Base-by-base conservation (phyloP, 2,113 vertebrate genomes). In the Peromyscus californicus region DNA sequence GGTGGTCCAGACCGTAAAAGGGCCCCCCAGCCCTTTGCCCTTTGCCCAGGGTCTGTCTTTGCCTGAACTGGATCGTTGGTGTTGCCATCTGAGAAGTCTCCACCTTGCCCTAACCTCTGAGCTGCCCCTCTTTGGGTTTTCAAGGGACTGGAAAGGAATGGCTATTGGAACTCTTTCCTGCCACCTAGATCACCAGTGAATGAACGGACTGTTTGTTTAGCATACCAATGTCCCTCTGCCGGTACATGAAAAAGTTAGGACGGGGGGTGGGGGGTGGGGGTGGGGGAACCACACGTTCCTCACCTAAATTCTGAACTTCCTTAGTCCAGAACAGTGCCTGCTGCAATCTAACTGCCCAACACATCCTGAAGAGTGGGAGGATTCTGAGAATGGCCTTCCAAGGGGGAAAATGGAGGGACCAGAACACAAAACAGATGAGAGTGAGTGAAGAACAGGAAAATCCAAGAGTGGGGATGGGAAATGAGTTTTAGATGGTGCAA, bases 11-110 rank as follows among this genome's bases (percentile, higher is more conserved):
- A 8, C 10, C 15, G 36, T 65, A 84, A 63, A 63, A 84, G 13
- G n/a, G 45, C 26, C 4, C 69, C 19, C 39, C 33, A 13, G 12
- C 21, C 39, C 26, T 51, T 54, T 9, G 74, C 31, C 91, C 39
- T 51, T 54, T 45, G 36, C 72, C 39, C 39, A 29, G 65, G 26
- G 85, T 51, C 80, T 70, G 26, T 12, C 94, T 94, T 78, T 39
- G 72, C 86, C 59, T 54, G 54, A 11, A 12, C 36, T 87, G 45
- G n/a, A 26, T 54, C 1, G 65, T 42, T 39, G 12, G 42, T 45
- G 70, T 13, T 86, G 76, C 89, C 57, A 22, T 33, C 26, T 51
- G 80, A 76, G 79, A 57, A 45, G 89, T 90, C 96, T 90, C 80
- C 91, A 91, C 90, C 69, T 92, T 94, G 91, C 51, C 84, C 48